Base-by-base conservation (phyloP, 1,140 invertebrate species). In the Platyscapa corneri region DNA sequence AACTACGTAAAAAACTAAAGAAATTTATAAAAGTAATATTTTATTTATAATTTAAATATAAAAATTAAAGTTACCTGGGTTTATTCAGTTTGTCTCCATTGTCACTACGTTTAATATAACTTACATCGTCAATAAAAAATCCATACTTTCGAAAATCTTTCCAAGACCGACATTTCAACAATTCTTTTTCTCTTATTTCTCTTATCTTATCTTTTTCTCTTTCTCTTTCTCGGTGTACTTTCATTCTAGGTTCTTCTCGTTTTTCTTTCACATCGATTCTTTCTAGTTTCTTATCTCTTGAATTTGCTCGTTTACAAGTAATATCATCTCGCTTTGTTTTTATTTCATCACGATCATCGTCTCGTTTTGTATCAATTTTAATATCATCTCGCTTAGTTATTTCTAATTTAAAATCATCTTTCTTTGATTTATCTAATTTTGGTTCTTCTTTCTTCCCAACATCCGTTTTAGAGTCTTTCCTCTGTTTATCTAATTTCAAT, bases 81-180 rank as follows among this genome's bases (percentile, higher is more conserved):
- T 89, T 91, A 75, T 67, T 34, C 10, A 86, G 34, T 86, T 89
- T 88, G n/a, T 90, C 90, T 14, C 42, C 74, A 83, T 86, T 84
- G 3, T 92, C 89, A 30, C n/a, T 90, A 88, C 82, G 65, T 75
- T 82, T 90, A 56, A 89, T 75, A 39, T 89, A 87, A 23, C 87
- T 86, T 5, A 90, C 86, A 76, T 92, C 92, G 12, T 92, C 88
- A 0, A 89, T n/a, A 8, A 88, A 88, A 81, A 90, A 88, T 77
- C 88, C 88, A 81, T 86, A 88, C 82, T 89, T 91, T 78, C 89
- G 89, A 46, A 93, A 87, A 86, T 91, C 90, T 39, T 83, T 81
- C 92, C 92, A 93, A n/a, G 87, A 89, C 6, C 74, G 86, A 80
- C 88, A 90, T 82, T 88, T 90, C 3, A 85, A 72, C 53, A 89